Evolutionary conservation across 64 coral and sea anemone species (phyloP), one percentile per base, ranked within the genome.

Genomic region (Actinia tenebrosa): DNA sequence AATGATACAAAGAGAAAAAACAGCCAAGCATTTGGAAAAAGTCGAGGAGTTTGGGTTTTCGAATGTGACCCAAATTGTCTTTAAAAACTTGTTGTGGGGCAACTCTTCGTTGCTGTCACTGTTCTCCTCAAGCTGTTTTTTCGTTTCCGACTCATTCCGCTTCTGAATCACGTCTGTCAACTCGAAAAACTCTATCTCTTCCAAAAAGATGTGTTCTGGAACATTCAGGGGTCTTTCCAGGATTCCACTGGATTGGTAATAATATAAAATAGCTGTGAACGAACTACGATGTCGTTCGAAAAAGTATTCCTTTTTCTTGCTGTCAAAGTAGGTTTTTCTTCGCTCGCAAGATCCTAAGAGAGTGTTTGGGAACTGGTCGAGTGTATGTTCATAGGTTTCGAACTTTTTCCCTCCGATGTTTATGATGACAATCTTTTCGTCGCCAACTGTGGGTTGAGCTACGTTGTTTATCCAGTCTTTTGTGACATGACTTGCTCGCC

Each of bases 211-310:
- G n/a, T 93, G 86, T 60, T 75, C 86, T 1, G 94, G 91, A 2
- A 97, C 91, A 53, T 93, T 91, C 1, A 89, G 77, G 0, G 94
- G 94, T 53, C 89, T 82, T 61, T 97, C 94, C 3, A 97, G 61
- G 10, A 97, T 62, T 13, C 94, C 94, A 25, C 88, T 90, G 7
- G 94, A 97, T 44, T 97, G 94, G 63, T 97, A 97, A 44, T 97
- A 97, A 63, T 97, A 97, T 60, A 97, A 90, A 43, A 97, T 97
- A 56, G 94, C 91, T 15, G 91, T 97, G 26, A 97, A 97, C 0
- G 94, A 93, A 15, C 94, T 91, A 5, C 94, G 91, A 66, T 97
- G 94, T 1, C 94, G 88, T 58, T 97, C 94, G n/a, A 97, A 97
- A 37, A 97, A 97, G 82, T 90, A 97, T 43, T 97, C 94, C 27